phyloP scores from a whole-genome alignment of 2,113 vertebrate species.

The Festucalex cinctus region DNA sequence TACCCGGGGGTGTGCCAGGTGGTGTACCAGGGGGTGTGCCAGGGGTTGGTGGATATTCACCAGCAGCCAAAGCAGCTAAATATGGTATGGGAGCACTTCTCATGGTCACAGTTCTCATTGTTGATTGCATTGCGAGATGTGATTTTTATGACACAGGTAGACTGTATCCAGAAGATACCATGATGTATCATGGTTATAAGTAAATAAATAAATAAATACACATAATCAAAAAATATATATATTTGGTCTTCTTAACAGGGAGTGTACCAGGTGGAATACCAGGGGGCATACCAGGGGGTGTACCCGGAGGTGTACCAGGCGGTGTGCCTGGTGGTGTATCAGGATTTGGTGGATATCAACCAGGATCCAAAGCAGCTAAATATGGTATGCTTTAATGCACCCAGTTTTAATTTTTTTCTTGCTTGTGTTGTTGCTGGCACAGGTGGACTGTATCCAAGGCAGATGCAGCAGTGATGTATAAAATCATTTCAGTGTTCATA shows the following conservation, averaged over 20 bases:
- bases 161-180: background rate
- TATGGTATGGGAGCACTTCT: background rate
- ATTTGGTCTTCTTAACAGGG: background rate
- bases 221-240: background rate
- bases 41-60: background rate
- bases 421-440: background rate
- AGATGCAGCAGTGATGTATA: background rate
- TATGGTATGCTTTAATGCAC: conserved; percentile 1
- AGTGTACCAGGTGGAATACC: conserved; percentile 18
- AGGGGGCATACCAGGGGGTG: background rate
- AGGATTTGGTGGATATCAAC: conserved; percentile 6
- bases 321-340: background rate
- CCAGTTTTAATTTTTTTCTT: background rate
- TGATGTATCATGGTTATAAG: background rate
- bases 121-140: background rate
- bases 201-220: too few species aligned
- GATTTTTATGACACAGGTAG: background rate
- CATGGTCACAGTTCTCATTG: background rate
- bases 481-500: background rate
- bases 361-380: conserved; percentile 6
- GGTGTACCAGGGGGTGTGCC: conserved; percentile 31
- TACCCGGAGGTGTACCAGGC: background rate
- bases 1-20: conserved; percentile 24
- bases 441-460: background rate
- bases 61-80: background rate